Percentiles rank a stretch among this genome's conserved stretches.
phyloP scores from a whole-genome alignment of 1,140 invertebrate species.

The Musca domestica region DNA sequence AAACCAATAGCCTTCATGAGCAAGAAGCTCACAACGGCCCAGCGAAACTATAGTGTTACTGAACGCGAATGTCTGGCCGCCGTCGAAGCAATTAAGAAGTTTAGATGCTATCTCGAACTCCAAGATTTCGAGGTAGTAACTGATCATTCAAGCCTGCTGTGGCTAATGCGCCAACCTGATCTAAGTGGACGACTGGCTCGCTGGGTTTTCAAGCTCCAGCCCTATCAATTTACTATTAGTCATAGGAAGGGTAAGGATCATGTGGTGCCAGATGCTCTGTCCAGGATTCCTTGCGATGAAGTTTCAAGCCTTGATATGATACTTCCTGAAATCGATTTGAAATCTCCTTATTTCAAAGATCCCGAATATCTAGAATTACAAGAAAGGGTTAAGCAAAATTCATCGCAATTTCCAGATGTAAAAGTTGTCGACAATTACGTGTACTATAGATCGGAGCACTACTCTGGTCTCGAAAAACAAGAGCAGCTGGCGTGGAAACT shows the following conservation, averaged over 20 bases:
- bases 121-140: too few relatives aligned
- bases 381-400: neutral
- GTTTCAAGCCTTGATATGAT: neutral
- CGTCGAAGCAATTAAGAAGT: too few relatives aligned
- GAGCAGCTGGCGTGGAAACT: conserved; percentile 21
- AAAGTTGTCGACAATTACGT: conserved; percentile 1
- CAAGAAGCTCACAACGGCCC: too few relatives aligned
- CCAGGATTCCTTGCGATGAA: neutral
- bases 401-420: neutral
- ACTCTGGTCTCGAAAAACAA: neutral
- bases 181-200: too few relatives aligned
- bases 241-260: conserved; percentile 40
- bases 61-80: too few relatives aligned
- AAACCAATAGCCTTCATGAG: too few relatives aligned
- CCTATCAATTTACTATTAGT: neutral
- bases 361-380: neutral
- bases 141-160: too few relatives aligned
- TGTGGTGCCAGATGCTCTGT: conserved; percentile 32
- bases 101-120: too few relatives aligned
- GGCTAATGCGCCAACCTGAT: too few relatives aligned
- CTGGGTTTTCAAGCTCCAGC: neutral
- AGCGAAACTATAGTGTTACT: too few relatives aligned
- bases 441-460: conserved; percentile 14
- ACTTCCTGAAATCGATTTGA: neutral
- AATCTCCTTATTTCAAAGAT: conserved; percentile 1